Conservation (phyloP, 2,113 vertebrate species). For the Myrmecobius fasciatus region DNA sequence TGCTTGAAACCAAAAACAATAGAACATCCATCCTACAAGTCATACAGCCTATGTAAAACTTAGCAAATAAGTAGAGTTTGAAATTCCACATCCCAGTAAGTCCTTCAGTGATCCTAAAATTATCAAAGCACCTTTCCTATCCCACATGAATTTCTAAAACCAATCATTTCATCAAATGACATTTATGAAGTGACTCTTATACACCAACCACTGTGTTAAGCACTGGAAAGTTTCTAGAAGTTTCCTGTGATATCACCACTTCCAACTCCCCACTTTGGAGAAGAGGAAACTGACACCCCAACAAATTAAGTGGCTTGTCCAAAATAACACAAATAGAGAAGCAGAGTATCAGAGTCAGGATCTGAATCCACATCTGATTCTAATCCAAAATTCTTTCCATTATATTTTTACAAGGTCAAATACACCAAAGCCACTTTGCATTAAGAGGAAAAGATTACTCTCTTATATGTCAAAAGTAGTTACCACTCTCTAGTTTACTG, state of each 20-base stretch:
- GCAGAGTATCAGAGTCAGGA: not conserved
- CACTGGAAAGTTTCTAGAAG: not conserved
- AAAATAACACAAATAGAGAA: not conserved
- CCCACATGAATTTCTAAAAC: not conserved
- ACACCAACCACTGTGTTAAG: not conserved
- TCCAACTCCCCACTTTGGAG: not conserved
- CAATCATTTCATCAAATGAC: not conserved
- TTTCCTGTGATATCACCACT: not conserved
- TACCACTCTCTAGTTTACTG: not conserved
- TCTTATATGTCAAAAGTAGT: not conserved
- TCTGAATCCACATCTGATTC: not conserved
- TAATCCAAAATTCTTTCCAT: not conserved
- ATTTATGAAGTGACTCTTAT: not conserved
- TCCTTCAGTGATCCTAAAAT: not conserved
- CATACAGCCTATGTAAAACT: not conserved
- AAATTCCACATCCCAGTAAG: not conserved
- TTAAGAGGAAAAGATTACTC: too few relatives aligned
- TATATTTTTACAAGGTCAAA: not conserved
- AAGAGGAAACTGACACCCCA: not conserved
- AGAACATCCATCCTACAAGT: conserved; percentile 16
- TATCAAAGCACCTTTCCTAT: not conserved
- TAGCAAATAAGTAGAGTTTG: not conserved
- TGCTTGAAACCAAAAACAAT: not conserved
- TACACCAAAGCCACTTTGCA: too few relatives aligned
- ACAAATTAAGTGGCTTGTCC: not conserved